phyloP scores from a whole-genome alignment of 2,888 invertebrate genomes.

The Lampropteryx suffumata region DNA sequence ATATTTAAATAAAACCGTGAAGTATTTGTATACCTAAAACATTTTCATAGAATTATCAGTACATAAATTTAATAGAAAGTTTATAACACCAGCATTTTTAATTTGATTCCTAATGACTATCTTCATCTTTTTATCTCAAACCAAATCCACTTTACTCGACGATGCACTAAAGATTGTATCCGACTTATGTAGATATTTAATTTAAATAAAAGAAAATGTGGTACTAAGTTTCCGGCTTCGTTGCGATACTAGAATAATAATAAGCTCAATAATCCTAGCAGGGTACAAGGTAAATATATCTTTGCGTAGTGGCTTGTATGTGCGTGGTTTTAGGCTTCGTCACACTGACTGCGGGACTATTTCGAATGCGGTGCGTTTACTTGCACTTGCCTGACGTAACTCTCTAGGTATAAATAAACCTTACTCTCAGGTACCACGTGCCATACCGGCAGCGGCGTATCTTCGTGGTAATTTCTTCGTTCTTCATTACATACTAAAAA shows the following conservation, averaged over 20 bases:
- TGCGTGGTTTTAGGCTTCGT: conserved; percentile 5
- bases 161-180: background rate
- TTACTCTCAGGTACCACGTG: too few species aligned
- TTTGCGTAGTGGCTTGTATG: conserved; percentile 35
- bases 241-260: conserved; percentile 51
- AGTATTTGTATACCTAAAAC: too few species aligned
- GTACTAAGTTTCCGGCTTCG: conserved; percentile 36
- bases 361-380: background rate
- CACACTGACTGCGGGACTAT: background rate
- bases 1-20: too few species aligned
- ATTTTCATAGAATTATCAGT: too few species aligned
- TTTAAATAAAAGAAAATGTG: conserved; percentile 35
- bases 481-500: too few species aligned
- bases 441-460: too few species aligned
- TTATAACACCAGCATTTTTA: too few species aligned
- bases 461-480: too few species aligned
- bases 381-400: too few species aligned
- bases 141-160: conserved; percentile 5
- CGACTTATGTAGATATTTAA: conserved; percentile 18
- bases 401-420: too few species aligned
- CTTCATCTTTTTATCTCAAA: background rate
- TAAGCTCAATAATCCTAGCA: conserved; percentile 55
- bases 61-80: too few species aligned
- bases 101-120: background rate
- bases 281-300: conserved; percentile 71